Conservation (phyloP, 2,113 vertebrate genomes). For the Prunella fulvescens region DNA sequence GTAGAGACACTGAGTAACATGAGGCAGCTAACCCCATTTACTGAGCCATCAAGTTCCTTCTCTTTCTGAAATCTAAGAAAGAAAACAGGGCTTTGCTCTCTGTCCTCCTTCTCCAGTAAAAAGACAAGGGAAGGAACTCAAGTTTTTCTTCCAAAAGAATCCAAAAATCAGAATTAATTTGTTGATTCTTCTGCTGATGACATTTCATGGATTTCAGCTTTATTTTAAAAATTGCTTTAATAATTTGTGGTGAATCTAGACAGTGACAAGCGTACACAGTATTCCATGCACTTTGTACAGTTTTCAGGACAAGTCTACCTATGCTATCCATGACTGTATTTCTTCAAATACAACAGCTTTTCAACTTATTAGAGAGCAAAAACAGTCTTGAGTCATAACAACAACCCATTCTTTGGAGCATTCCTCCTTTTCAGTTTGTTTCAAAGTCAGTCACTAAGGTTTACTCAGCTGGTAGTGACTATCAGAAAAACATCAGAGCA, state of each 20-base stretch:
- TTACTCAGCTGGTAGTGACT: neutral
- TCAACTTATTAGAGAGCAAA: neutral
- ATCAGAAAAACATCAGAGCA: neutral
- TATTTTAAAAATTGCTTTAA: neutral
- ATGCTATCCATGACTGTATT: neutral
- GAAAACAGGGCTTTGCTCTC: neutral
- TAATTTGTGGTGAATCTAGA: neutral
- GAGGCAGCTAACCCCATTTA: neutral
- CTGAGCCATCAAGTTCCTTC: neutral
- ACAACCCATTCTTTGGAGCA: neutral
- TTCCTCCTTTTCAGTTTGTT: neutral
- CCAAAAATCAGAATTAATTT: neutral
- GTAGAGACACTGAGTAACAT: neutral
- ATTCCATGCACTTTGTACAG: neutral
- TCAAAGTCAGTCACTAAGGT: neutral
- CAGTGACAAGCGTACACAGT: neutral
- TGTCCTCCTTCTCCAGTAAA: neutral
- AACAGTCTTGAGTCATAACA: neutral
- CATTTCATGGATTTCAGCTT: neutral
- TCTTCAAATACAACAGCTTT: neutral
- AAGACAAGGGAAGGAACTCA: neutral
- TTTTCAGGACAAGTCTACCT: neutral
- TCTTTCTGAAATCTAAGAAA: neutral
- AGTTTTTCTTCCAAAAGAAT: neutral
- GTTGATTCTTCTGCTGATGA: neutral